Evolutionary conservation across 2,797 vertebrate genomes (phyloP), one percentile per base, ranked within the genome.

Genomic region (Numenius phaeopus): DNA sequence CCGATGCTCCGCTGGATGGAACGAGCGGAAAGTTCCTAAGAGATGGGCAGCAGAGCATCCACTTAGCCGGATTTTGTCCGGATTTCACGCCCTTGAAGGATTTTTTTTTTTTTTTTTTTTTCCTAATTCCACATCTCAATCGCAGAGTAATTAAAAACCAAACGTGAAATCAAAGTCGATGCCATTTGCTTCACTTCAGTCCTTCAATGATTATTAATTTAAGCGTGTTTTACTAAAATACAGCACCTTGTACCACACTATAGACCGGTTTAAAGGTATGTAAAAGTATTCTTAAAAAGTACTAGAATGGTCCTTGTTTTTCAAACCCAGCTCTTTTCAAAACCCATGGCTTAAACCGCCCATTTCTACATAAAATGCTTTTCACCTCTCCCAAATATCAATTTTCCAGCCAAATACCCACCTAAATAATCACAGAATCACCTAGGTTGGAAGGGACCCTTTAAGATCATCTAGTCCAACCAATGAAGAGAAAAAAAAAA

Each of bases 151-250:
- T 11, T 55, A 15, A 67, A 80, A 78, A 17, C 8, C 7, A 29
- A 59, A 66, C 1, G 14, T 4, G 10, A 40, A 39, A 52, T 32
- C 47, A 3, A 57, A 57, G 20, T 5, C 11, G 14, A 32, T 1
- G 9, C 17, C 17, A 30, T 80, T 57, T n/a, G 24, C 21, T 49
- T 32, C 44, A 13, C n/a, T 42, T 61, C 73, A 17, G 4, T 18
- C 61, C 24, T 14, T 20, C 19, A 8, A 5, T 2, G 34, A 39
- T 11, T 18, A 24, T 9, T 2, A 8, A 54, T 54, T 69, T 20
- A 11, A 47, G n/a, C 0, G 0, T 0, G 8, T 14, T 89, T 47
- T 16, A 40, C 27, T n/a, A 30, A 49, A 64, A 27, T 14, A 50
- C n/a, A 73, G 22, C 42, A 19, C 61, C 34, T 46, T 6, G 12